phyloP scores from a whole-genome alignment of 2,888 invertebrate genomes.

The Anoncus sp. region DNA sequence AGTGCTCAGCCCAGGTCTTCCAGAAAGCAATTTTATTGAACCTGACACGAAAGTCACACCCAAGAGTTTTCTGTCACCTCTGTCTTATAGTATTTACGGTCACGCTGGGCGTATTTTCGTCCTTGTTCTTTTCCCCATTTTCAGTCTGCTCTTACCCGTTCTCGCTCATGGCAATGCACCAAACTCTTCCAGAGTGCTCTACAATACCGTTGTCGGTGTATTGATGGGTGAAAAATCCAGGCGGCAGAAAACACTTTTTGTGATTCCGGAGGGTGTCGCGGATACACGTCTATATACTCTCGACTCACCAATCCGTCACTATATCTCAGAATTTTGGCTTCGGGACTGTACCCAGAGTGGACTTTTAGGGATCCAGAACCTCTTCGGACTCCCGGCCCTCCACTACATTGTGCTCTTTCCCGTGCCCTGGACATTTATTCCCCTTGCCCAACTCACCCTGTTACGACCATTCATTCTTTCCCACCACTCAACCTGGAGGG shows the following conservation, averaged over 20 bases:
- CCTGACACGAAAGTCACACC: slow-evolving; percentile 72
- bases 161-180: too few species aligned
- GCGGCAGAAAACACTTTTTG: too few species aligned
- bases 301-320: background rate
- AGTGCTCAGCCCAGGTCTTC: slow-evolving; percentile 69
- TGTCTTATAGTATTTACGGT: slow-evolving; percentile 19
- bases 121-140: background rate
- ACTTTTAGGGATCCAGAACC: slow-evolving; percentile 28
- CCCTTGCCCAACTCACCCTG: slow-evolving; percentile 38
- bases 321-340: background rate
- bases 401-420: slow-evolving; percentile 2
- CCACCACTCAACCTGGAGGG: slow-evolving; percentile 30
- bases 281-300: too few species aligned
- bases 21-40: slow-evolving; percentile 78
- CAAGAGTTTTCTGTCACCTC: slow-evolving; percentile 19
- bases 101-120: background rate
- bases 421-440: slow-evolving; percentile 19
- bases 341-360: slow-evolving; percentile 4
- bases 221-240: too few species aligned
- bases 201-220: too few species aligned
- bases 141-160: background rate
- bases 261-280: too few species aligned
- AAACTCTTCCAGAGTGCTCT: too few species aligned
- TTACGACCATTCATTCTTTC: slow-evolving; percentile 44
- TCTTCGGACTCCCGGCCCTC: slow-evolving; percentile 34